Evolutionary conservation across 1,140 invertebrate species (phyloP).

Genomic region (Colletes gigas): DNA sequence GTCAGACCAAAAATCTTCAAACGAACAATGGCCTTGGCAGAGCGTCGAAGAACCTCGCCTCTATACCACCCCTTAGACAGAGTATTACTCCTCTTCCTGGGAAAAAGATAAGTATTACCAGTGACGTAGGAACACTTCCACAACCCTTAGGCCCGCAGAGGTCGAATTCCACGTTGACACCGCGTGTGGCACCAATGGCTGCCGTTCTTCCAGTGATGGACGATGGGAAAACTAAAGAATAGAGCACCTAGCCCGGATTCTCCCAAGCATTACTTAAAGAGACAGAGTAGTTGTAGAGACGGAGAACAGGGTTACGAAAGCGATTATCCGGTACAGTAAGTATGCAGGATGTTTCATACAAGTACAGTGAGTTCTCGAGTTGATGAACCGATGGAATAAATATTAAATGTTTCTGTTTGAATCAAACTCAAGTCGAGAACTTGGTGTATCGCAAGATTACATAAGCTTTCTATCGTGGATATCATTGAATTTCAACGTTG

Average conservation of each 20-base stretch:
- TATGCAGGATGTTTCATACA: conserved; percentile 19
- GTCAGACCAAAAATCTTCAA: conserved; percentile 78
- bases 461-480: no score
- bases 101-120: conserved; percentile 64
- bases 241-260: conserved; percentile 77
- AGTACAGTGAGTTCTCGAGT: background rate
- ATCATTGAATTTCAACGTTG: conserved; percentile 3
- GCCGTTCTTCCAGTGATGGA: conserved; percentile 79
- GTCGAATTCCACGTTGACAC: conserved; percentile 77
- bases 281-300: conserved; percentile 75
- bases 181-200: conserved; percentile 77
- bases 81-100: conserved; percentile 75
- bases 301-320: conserved; percentile 75
- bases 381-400: no score
- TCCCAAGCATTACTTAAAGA: conserved; percentile 75
- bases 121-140: conserved; percentile 44
- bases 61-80: conserved; percentile 76
- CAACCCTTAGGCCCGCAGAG: conserved; percentile 77
- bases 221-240: conserved; percentile 77
- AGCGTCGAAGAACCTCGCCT: conserved; percentile 74
- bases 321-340: conserved; percentile 80
- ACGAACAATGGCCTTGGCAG: conserved; percentile 72
- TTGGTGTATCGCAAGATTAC: no score
- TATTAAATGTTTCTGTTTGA: conserved; percentile 8
- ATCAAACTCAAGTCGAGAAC: no score